These are phyloP conservation scores for Eumacrocentrus americanus DNA, from an alignment of 2,888 invertebrate genomes.

Conservation along the genomic window DNA sequence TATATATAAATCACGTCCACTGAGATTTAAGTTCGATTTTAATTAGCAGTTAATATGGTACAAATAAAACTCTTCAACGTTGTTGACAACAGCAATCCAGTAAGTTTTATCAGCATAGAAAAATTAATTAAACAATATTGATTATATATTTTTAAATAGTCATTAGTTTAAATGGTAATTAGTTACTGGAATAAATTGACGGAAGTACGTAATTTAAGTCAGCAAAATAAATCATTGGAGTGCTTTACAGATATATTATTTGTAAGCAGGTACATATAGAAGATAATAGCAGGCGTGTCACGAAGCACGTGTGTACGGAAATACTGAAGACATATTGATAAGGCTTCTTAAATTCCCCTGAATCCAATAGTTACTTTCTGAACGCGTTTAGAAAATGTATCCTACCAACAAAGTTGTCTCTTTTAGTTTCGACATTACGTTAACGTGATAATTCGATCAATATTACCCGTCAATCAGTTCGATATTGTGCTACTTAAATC, in stretches of 20 bases:
- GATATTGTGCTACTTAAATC: slow-evolving; percentile 1
- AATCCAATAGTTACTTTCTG: slow-evolving; percentile 34
- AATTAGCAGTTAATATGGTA: slow-evolving; percentile 43
- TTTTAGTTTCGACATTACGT: neutral
- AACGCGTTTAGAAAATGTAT: neutral
- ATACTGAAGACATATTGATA: slow-evolving; percentile 37
- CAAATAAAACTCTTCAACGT: slow-evolving; percentile 52
- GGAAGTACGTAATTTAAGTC: too few species aligned
- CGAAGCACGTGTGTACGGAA: slow-evolving; percentile 39
- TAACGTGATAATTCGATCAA: neutral
- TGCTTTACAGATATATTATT: too few species aligned
- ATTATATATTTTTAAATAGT: neutral
- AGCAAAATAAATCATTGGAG: too few species aligned
- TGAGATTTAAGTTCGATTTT: slow-evolving; percentile 1
- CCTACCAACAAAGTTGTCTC: neutral
- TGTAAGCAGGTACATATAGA: too few species aligned
- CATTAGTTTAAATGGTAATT: neutral
- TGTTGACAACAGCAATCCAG: slow-evolving; percentile 49
- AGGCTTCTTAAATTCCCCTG: slow-evolving; percentile 56
- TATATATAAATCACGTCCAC: neutral
- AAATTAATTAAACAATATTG: neutral
- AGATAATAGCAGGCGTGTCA: too few species aligned
- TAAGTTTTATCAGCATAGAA: slow-evolving; percentile 39
- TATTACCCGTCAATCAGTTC: neutral
- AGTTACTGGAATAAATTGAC: too few species aligned